Conservation (phyloP, 2,113 vertebrate species). For the Dicerorhinus sumatrensis region DNA sequence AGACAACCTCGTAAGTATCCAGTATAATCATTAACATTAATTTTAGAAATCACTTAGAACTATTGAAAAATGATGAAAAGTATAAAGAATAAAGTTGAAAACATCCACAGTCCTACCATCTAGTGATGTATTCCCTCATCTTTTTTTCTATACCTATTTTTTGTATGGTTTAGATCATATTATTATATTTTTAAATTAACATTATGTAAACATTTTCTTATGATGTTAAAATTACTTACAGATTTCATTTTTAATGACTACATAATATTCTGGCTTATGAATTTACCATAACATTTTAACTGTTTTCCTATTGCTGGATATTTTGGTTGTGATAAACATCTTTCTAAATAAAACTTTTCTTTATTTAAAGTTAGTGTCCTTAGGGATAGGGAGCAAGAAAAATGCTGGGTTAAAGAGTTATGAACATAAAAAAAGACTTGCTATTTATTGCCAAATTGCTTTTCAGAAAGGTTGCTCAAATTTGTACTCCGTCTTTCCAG, state of each 20-base stretch:
- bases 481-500: not conserved
- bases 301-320: not conserved
- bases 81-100: slow-evolving; percentile 35
- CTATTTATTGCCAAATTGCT: slow-evolving; percentile 40
- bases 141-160: slow-evolving; percentile 42
- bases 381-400: slow-evolving; percentile 8
- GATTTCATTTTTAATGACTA: slow-evolving; percentile 27
- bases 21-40: not conserved
- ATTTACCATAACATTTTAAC: slow-evolving; percentile 33
- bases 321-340: slow-evolving; percentile 32
- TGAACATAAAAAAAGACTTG: not conserved
- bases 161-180: slow-evolving; percentile 23
- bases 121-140: not conserved
- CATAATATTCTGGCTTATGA: not conserved
- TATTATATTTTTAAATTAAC: slow-evolving; percentile 8
- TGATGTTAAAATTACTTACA: slow-evolving; percentile 16
- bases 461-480: slow-evolving; percentile 37
- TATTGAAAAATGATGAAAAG: slow-evolving; percentile 48
- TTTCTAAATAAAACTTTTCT: slow-evolving; percentile 38
- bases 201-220: slow-evolving; percentile 4
- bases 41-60: slow-evolving; percentile 47
- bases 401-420: slow-evolving; percentile 39
- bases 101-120: not conserved
- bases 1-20: not conserved
- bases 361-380: slow-evolving; percentile 9